phyloP scores from a whole-genome alignment of 2,113 vertebrate genomes.

The Podarcis raffonei region DNA sequence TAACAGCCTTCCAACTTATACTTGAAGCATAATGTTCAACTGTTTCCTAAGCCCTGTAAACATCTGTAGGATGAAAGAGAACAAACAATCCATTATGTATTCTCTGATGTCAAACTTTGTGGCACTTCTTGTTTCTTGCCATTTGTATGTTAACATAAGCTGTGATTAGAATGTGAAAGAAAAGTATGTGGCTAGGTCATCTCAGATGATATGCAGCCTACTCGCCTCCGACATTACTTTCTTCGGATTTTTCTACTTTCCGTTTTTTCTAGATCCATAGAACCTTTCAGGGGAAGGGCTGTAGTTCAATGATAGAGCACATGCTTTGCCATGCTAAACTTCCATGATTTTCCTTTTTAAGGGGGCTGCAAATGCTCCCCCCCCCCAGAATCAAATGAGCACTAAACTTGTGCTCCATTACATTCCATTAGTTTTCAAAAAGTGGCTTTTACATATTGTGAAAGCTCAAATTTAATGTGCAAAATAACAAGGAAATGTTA shows the following conservation, averaged over 20 bases:
- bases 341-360: no score
- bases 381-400: no score
- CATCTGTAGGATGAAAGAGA: not conserved
- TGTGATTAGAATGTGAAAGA: conserved; percentile 30
- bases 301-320: no score
- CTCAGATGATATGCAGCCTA: not conserved
- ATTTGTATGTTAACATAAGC: not conserved
- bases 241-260: not conserved
- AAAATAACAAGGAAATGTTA: no score
- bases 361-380: no score
- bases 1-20: conserved; percentile 1
- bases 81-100: not conserved
- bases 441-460: no score
- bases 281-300: not conserved
- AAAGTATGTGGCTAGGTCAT: not conserved
- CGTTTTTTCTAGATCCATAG: not conserved
- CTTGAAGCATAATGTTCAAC: not conserved
- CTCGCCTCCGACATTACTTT: not conserved
- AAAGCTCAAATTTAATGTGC: no score
- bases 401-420: no score
- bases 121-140: conserved; percentile 23
- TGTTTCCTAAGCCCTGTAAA: not conserved
- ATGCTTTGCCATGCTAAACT: no score
- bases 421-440: no score
- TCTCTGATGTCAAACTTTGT: not conserved